Conservation (phyloP, 2,797 vertebrate genomes). For the Crypturellus tataupa region DNA sequence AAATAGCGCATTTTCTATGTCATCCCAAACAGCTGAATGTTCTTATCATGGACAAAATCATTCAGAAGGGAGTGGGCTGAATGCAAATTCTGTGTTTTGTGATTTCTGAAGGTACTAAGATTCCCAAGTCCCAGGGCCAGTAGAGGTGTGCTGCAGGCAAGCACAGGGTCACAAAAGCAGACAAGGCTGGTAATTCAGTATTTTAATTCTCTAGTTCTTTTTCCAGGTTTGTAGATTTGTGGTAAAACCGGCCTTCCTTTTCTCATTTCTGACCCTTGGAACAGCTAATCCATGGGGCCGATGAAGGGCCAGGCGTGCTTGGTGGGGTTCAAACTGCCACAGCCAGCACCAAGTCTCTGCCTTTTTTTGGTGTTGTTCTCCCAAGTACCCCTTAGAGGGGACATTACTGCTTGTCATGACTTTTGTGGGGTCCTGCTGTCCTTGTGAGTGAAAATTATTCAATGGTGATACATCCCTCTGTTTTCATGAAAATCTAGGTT, state of each 20-base stretch:
- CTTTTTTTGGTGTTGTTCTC: background rate
- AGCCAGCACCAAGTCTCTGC: background rate
- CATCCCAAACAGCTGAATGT: too few species aligned
- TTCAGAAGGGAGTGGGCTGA: background rate
- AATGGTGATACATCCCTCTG: background rate
- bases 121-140: background rate
- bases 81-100: background rate
- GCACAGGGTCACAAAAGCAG: background rate
- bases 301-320: background rate
- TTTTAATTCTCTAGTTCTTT: too few species aligned
- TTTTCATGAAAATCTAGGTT: background rate
- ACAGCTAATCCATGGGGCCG: background rate
- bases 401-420: background rate
- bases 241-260: too few species aligned
- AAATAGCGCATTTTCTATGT: background rate
- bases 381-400: background rate
- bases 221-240: background rate
- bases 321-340: background rate
- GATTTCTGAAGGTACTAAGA: background rate
- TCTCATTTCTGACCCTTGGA: background rate
- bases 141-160: background rate
- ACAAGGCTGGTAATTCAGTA: too few species aligned
- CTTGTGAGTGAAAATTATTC: fast-evolving
- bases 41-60: background rate
- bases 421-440: fast-evolving